phyloP scores from a whole-genome alignment of 35 echinoderm and acorn worm species.

The Nesometra sesokonis region DNA sequence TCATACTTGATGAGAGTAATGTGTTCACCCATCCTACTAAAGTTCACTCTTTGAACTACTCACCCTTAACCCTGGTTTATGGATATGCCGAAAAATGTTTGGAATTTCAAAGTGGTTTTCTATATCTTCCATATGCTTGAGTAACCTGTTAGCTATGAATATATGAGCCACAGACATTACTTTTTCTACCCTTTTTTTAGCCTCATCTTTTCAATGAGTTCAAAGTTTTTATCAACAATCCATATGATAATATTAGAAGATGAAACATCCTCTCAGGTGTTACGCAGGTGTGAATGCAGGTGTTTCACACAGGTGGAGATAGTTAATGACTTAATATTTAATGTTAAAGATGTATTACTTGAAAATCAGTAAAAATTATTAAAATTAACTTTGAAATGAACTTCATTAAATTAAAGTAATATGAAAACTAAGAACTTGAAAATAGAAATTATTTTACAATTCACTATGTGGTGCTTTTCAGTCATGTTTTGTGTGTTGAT shows the following conservation, averaged over 20 bases:
- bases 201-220: neutral
- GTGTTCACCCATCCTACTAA: neutral
- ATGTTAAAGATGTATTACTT: too few relatives aligned
- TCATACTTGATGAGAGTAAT: neutral
- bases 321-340: too few relatives aligned
- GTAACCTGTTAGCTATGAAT: neutral
- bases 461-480: too few relatives aligned
- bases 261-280: neutral
- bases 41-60: neutral
- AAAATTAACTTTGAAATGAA: too few relatives aligned
- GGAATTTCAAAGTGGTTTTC: neutral
- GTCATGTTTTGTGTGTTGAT: too few relatives aligned
- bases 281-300: too few relatives aligned
- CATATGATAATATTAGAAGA: neutral
- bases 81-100: neutral
- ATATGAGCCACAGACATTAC: neutral
- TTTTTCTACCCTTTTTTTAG: neutral
- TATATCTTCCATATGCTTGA: neutral
- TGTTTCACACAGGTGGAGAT: too few relatives aligned
- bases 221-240: neutral
- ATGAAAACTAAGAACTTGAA: too few relatives aligned
- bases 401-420: too few relatives aligned
- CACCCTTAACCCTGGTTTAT: neutral
- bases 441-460: too few relatives aligned
- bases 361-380: too few relatives aligned